These are phyloP conservation scores for Corynorhinus townsendii DNA, from an alignment of 2,113 vertebrate species.

Conservation along the genomic window DNA sequence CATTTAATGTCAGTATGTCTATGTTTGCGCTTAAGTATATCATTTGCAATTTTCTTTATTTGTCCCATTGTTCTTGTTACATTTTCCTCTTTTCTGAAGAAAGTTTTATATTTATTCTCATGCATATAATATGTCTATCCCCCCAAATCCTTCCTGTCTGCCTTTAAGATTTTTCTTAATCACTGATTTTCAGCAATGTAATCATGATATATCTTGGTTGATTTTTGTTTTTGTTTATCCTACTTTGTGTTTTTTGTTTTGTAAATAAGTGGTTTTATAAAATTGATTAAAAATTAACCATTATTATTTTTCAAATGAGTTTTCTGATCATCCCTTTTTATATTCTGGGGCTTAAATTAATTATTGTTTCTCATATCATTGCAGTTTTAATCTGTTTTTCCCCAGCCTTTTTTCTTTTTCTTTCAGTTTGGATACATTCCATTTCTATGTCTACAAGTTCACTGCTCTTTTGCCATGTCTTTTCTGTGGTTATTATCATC, in stretches of 20 bases:
- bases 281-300: background rate
- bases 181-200: background rate
- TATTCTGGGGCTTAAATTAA: background rate
- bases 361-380: background rate
- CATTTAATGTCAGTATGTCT: background rate
- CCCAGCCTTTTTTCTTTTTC: background rate
- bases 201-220: background rate
- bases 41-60: background rate
- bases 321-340: background rate
- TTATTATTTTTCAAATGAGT: background rate
- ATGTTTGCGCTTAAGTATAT: background rate
- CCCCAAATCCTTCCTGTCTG: background rate
- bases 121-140: background rate
- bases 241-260: background rate
- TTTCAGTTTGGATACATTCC: background rate
- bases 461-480: background rate
- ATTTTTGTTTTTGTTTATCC: background rate
- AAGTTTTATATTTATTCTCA: background rate
- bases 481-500: background rate
- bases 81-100: conserved; percentile 7
- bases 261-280: background rate
- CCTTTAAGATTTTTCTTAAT: background rate
- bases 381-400: background rate
- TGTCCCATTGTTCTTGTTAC: background rate
- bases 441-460: background rate